Conservation (phyloP, 2,888 invertebrate genomes). For the Parasteatoda lunata region DNA sequence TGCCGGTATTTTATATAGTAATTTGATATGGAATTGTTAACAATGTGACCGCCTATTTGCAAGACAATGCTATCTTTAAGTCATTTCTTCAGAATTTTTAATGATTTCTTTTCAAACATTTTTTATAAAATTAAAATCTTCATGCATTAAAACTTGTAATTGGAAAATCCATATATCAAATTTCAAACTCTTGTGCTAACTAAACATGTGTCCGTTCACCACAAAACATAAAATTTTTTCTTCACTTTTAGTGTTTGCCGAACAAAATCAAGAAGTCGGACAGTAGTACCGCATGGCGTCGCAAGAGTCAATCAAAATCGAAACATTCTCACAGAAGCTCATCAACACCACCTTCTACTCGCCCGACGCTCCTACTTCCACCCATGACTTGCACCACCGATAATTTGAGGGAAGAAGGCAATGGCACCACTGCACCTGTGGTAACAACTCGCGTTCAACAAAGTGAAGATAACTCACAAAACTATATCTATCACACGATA, state of each 20-base stretch:
- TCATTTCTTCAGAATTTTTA: too few species aligned
- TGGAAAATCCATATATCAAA: too few species aligned
- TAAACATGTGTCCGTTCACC: too few species aligned
- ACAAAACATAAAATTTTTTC: not conserved
- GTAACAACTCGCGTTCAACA: constrained; percentile 46
- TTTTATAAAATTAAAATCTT: too few species aligned
- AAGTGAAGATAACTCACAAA: not conserved
- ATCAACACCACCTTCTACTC: constrained; percentile 30
- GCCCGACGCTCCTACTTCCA: constrained; percentile 57
- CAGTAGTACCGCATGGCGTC: constrained; percentile 41
- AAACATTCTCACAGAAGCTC: constrained; percentile 21
- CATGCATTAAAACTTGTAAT: too few species aligned
- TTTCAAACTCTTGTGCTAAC: too few species aligned
- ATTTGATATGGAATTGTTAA: too few species aligned
- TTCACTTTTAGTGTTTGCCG: constrained; percentile 33
- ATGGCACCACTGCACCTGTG: constrained; percentile 42
- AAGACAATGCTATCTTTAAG: too few species aligned
- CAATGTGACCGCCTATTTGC: too few species aligned
- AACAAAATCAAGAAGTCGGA: constrained; percentile 43
- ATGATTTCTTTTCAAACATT: too few species aligned
- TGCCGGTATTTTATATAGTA: too few species aligned
- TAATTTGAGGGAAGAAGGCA: not conserved
- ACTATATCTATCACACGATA: constrained; percentile 16
- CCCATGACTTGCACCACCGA: constrained; percentile 51
- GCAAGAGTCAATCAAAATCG: constrained; percentile 44